These are phyloP conservation scores for Theocolax elegans DNA, from an alignment of 1,140 invertebrate species.

Conservation along the genomic window DNA sequence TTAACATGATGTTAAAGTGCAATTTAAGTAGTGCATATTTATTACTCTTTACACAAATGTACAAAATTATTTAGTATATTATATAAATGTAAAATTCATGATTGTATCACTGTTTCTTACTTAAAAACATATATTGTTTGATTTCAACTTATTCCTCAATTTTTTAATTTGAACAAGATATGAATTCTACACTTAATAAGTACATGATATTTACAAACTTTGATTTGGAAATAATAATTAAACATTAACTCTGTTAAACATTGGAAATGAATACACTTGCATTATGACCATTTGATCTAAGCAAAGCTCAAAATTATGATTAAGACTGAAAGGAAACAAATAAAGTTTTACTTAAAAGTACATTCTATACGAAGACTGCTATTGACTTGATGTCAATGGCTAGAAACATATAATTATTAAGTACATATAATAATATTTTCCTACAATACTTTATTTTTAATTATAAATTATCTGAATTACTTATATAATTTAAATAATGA, in stretches of 20 bases:
- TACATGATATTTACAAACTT: constrained; percentile 30
- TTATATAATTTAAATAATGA: not conserved
- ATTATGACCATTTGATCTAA: constrained; percentile 34
- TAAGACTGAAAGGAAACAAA: constrained; percentile 5
- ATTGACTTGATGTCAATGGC: constrained; percentile 4
- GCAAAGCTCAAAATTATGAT: constrained; percentile 16
- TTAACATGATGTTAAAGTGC: too few species aligned
- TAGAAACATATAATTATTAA: constrained; percentile 33
- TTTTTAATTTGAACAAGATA: not conserved
- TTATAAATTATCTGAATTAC: not conserved
- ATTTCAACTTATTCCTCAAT: not conserved
- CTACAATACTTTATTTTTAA: constrained; percentile 5
- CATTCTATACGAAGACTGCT: constrained; percentile 1
- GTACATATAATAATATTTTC: constrained; percentile 6
- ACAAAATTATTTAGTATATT: constrained; percentile 21
- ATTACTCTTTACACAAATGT: constrained; percentile 34
- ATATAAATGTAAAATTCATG: not conserved
- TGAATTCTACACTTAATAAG: constrained; percentile 15
- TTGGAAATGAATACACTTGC: constrained; percentile 28
- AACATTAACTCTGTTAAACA: constrained; percentile 6
- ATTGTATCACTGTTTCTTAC: not conserved
- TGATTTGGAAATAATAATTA: not conserved
- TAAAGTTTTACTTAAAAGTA: constrained; percentile 10
- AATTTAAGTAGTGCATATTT: constrained; percentile 1
- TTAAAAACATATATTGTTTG: not conserved